phyloP scores from a whole-genome alignment of 2,888 invertebrate genomes.

The Drosophila colorata region DNA sequence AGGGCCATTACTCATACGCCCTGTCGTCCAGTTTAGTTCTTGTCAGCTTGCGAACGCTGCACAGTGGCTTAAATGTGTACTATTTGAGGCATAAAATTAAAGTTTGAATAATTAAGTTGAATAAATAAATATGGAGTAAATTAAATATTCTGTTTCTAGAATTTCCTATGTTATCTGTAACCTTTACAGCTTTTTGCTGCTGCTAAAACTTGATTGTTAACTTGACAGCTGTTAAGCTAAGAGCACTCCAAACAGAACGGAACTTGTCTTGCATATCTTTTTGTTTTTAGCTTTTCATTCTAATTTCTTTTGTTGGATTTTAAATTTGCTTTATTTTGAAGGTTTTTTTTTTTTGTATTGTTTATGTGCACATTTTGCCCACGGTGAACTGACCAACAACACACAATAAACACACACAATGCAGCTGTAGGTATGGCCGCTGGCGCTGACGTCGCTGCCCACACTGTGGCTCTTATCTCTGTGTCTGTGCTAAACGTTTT shows the following conservation, averaged over 20 bases:
- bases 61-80: constrained; percentile 14
- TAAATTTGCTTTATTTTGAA: constrained; percentile 7
- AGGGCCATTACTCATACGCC: constrained; percentile 51
- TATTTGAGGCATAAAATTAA: neutral
- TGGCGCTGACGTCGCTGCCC: constrained; percentile 33
- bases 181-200: neutral
- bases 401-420: constrained; percentile 19
- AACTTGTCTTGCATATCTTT: neutral
- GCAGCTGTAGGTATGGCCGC: constrained; percentile 42
- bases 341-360: constrained; percentile 2
- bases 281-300: neutral
- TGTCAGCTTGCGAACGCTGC: constrained; percentile 1
- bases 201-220: neutral
- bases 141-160: too few species aligned
- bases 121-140: neutral
- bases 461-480: constrained; percentile 29
- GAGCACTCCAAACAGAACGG: too few species aligned
- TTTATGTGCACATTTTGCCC: constrained; percentile 14
- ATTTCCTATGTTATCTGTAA: neutral
- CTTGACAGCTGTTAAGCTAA: neutral
- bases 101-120: neutral
- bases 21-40: constrained; percentile 30
- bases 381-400: constrained; percentile 28
- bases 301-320: constrained; percentile 5
- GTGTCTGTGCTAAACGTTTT: constrained; percentile 46